These are phyloP conservation scores for Zophobas atratus DNA, from an alignment of 1,140 invertebrate genomes.

Conservation along the genomic window DNA sequence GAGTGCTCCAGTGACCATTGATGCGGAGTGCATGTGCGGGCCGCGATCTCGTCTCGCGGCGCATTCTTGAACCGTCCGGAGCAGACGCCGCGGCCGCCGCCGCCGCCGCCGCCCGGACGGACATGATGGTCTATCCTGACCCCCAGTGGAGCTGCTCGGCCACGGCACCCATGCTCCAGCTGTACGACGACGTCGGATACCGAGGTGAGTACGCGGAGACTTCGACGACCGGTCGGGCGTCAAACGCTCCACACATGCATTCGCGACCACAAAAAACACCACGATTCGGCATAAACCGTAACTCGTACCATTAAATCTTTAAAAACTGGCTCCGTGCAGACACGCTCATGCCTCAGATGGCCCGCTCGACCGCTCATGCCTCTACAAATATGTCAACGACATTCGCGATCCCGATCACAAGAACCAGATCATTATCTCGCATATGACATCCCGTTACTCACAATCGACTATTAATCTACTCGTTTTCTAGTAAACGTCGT, in stretches of 20 bases:
- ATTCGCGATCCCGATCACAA: conserved; percentile 51
- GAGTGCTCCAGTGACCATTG: conserved; percentile 55
- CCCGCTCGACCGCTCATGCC: conserved; percentile 43
- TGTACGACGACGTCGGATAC: conserved; percentile 68
- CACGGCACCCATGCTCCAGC: conserved; percentile 66
- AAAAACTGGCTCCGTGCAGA: conserved; percentile 64
- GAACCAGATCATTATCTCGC: conserved; percentile 44
- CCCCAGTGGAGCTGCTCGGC: conserved; percentile 65
- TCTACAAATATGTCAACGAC: conserved; percentile 56
- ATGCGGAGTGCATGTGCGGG: conserved; percentile 63
- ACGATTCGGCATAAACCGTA: conserved; percentile 63
- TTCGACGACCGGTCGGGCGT: conserved; percentile 44
- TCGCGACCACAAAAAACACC: conserved; percentile 64
- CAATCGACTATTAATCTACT: conserved; percentile 34
- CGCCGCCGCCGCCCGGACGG: conserved; percentile 53
- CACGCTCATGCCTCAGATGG: conserved; percentile 49
- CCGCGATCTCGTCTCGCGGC: conserved; percentile 63
- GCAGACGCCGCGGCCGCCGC: conserved; percentile 50
- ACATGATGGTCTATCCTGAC: conserved; percentile 69
- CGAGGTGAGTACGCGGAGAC: conserved; percentile 64
- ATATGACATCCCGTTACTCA: conserved; percentile 39
- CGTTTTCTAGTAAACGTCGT: conserved; percentile 89
- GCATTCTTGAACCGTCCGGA: conserved; percentile 60
- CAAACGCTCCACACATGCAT: conserved; percentile 18
- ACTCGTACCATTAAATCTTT: conserved; percentile 65